A percentile compares a stretch with the other conserved stretches of the same genome.
These are phyloP conservation scores for Acromyrmex heyeri DNA, from an alignment of 1,140 invertebrate genomes.

Conservation along the genomic window DNA sequence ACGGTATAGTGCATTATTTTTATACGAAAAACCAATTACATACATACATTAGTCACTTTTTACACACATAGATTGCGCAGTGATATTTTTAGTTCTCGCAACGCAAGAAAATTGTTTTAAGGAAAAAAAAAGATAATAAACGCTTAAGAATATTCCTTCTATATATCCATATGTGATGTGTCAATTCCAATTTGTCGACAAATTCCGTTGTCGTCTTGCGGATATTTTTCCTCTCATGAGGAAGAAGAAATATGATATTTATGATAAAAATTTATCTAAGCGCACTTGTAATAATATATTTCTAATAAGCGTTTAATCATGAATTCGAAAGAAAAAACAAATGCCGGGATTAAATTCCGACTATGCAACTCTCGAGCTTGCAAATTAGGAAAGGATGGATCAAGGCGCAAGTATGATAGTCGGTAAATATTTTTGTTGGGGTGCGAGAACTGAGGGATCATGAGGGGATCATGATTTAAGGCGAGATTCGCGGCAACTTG, in stretches of 20 bases:
- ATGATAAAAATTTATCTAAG: conserved; percentile 1
- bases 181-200: background rate
- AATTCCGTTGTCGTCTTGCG: background rate
- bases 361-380: background rate
- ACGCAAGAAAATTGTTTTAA: background rate
- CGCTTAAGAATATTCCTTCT: background rate
- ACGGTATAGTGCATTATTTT: too few species aligned
- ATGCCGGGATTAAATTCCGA: background rate
- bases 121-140: conserved; percentile 9
- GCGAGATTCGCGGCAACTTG: background rate
- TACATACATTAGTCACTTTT: too few species aligned
- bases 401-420: background rate
- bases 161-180: background rate
- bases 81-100: background rate
- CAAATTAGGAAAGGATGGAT: background rate
- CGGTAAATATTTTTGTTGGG: conserved; percentile 1
- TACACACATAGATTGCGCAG: too few species aligned
- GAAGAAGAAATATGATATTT: background rate
- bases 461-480: conserved; percentile 36
- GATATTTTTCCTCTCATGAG: background rate
- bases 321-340: background rate
- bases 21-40: too few species aligned
- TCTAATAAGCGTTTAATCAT: background rate
- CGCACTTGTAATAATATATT: background rate
- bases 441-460: background rate